Evolutionary conservation across 2,888 invertebrate genomes (phyloP), one percentile per base, ranked within the genome.

Genomic region (Hirtodrosophila trivittata): DNA sequence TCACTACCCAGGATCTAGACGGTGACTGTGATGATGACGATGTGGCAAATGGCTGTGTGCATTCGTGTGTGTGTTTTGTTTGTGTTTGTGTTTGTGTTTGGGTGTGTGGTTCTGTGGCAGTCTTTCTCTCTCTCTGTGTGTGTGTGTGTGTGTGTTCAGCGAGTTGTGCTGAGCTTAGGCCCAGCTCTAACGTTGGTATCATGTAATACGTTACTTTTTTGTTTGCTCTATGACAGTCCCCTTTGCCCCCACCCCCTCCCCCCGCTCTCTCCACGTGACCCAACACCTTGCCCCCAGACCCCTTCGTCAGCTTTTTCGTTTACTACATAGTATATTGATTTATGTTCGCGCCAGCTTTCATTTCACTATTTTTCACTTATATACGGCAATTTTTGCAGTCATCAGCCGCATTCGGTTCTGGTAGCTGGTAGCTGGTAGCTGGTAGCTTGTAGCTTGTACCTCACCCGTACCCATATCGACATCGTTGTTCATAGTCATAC

Each of bases 291-390:
- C 5, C 8, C 4, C 9, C 9, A 3, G 1, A n/a, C 9, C 30
- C 9, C 28, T n/a, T 7, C 9, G 9, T n/a, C 12, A 21, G 10
- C 32, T 45, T 25, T 16, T 12, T 42, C 43, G 38, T 52, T 45
- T 39, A 33, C 12, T 60, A 14, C 81, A 82, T 82, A 75, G 82
- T 60, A 16, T 84, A 82, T 82, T 78, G 82, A 85, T 87, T 85
- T 78, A 68, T 75, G 73, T 45, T 82, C 56, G 57, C 57, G 46
- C 59, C 45, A 66, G 66, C 58, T 85, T 81, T 75, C 63, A 77
- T 75, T 75, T 57, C 55, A 77, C 49, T 66, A 52, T 57, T 71
- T 78, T 68, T 50, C 41, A 52, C 57, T 65, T 71, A 45, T 38
- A 45, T 51, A 51, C 38, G 32, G 46, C 41, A 74, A 59, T 66